phyloP scores from a whole-genome alignment of 2,797 vertebrate genomes.

The Anniella stebbinsi region DNA sequence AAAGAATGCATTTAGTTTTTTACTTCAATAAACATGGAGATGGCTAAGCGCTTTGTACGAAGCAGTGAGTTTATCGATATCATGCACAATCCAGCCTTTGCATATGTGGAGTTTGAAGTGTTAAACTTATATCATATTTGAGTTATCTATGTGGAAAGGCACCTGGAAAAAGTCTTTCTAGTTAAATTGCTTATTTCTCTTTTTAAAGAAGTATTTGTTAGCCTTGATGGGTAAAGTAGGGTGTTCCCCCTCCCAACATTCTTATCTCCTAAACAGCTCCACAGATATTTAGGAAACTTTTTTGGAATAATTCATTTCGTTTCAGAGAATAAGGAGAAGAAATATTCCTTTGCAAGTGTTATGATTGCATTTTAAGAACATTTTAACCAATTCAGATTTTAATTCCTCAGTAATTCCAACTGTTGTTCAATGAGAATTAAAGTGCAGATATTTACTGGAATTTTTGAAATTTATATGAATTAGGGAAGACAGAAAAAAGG shows the following conservation, averaged over 20 bases:
- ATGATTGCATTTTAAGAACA: neutral
- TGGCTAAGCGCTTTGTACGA: conserved; percentile 3
- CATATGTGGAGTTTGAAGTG: neutral
- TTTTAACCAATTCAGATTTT: neutral
- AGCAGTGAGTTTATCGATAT: conserved; percentile 1
- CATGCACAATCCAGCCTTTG: conserved; percentile 14
- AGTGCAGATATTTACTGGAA: neutral
- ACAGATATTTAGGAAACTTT: conserved; percentile 21
- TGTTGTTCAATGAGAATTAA: neutral
- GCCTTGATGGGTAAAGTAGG: neutral
- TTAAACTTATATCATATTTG: conserved; percentile 28
- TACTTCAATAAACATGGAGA: neutral
- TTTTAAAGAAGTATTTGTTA: conserved; percentile 24
- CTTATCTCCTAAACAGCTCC: conserved; percentile 29
- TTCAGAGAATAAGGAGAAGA: neutral
- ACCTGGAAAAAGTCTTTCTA: conserved; percentile 16
- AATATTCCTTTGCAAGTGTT: conserved; percentile 10
- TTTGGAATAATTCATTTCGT: conserved; percentile 11
- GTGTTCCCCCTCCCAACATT: neutral
- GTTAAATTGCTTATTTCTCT: conserved; percentile 31
- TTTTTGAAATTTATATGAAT: neutral
- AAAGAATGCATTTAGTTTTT: neutral
- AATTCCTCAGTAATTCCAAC: neutral
- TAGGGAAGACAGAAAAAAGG: neutral
- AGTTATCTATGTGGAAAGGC: conserved; percentile 26